Evolutionary conservation across 1,140 invertebrate species (phyloP), one percentile per base, ranked within the genome.

Genomic region (Odontomachus brunneus): DNA sequence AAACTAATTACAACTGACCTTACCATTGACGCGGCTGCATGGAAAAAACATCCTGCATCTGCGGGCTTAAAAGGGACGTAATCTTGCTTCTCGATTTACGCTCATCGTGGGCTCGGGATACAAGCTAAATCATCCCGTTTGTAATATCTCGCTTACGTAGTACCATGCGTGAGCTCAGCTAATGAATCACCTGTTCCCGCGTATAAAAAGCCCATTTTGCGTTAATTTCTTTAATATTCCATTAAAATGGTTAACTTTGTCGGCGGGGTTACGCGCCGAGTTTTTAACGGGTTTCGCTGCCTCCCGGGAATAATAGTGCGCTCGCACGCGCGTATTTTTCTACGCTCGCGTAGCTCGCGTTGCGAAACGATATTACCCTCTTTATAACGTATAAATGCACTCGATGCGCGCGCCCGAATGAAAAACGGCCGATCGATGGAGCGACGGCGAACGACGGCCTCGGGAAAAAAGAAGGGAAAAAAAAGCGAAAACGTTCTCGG

Each of bases 171-270:
- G 49, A 63, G 22, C 49, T 17, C 15, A 44, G 75, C 75, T 78
- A 78, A 78, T 78, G 75, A 78, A 78, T 78, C 63, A 69, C 33
- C 63, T 55, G 49, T 57, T 78, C 49, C 38, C 17, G 53, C 75
- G 51, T 71, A 80, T 80, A 65, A 71, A 80, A 69, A 71, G 65
- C 38, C 75, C 65, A 57, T 71, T 80, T 71, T 48, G 53, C 51
- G 75, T 71, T 80, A 80, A 80, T 80, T 69, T 80, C 65, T 80
- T 80, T 80, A 71, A 80, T 80, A 71, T 80, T 57, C 75, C 65
- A 80, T 80, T 80, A 69, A 78, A 78, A 69, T 57, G 38, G 51
- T 71, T 80, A 80, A 80, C 75, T 57, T 71, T 29, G 75, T 51
- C 75, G 33, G 38, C 33, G 51, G 51, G 26, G 69, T 48, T 57